phyloP scores from a whole-genome alignment of 2,113 vertebrate species.

The Cyanoderma ruficeps region DNA sequence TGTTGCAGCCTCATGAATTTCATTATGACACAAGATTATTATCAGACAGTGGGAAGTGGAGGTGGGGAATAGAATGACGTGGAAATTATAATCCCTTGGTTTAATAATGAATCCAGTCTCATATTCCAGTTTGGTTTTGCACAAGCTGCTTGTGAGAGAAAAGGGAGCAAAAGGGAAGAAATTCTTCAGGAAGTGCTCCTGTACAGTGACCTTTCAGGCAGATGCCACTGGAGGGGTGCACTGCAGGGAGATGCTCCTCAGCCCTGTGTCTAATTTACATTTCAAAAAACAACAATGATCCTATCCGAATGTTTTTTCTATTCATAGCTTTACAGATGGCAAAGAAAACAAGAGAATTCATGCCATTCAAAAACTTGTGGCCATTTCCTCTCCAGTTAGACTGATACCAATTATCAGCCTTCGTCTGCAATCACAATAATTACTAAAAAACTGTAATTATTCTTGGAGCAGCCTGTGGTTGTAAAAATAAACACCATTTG shows the following conservation, averaged over 20 bases:
- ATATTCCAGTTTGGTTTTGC: neutral
- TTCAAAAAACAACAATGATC: neutral
- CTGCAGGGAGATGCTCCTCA: neutral
- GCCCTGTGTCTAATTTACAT: neutral
- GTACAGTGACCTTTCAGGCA: slow-evolving; percentile 8
- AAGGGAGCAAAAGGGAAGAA: slow-evolving; percentile 26
- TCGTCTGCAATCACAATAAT: slow-evolving; percentile 41
- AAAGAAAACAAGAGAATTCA: neutral
- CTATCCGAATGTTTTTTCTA: neutral
- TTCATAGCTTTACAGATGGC: neutral
- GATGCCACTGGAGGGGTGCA: neutral
- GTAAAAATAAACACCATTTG: neutral
- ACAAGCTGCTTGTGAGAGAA: slow-evolving; percentile 32
- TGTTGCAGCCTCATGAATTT: slow-evolving; percentile 56
- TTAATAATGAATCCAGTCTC: slow-evolving; percentile 49
- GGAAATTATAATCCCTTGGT: slow-evolving; percentile 27
- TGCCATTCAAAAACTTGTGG: slow-evolving; percentile 20
- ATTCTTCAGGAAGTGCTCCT: neutral
- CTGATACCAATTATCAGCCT: slow-evolving; percentile 25
- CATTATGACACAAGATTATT: slow-evolving; percentile 58
- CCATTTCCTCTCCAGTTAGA: slow-evolving; percentile 61
- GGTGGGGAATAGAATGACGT: neutral
- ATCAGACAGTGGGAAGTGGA: slow-evolving; percentile 22
- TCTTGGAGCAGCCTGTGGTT: neutral
- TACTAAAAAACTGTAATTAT: slow-evolving; percentile 46